Evolutionary conservation across 2,888 invertebrate genomes (phyloP).

Genomic region (Congeria kusceri): DNA sequence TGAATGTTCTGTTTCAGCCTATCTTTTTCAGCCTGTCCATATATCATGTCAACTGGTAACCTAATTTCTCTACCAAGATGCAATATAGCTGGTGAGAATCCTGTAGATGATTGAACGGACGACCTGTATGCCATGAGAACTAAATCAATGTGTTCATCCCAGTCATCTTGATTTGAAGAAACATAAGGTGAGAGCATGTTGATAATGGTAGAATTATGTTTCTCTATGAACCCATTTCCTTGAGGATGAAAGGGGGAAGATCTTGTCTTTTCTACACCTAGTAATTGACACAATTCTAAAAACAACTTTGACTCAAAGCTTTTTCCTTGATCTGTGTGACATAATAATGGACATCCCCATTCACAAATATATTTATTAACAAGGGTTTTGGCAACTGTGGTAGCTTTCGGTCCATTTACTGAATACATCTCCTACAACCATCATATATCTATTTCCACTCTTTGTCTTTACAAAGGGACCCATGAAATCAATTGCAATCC

Average conservation of each 20-base stretch:
- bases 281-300: constrained; percentile 45
- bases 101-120: constrained; percentile 48
- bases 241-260: constrained; percentile 50
- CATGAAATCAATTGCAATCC: background rate
- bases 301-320: no score
- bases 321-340: no score
- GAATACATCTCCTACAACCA: no score
- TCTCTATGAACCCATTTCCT: constrained; percentile 55
- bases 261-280: constrained; percentile 57
- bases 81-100: constrained; percentile 41
- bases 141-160: constrained; percentile 52
- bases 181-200: no score
- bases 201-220: constrained; percentile 41
- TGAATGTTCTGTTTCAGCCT: constrained; percentile 23
- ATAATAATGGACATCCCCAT: background rate
- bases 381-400: constrained; percentile 53
- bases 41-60: constrained; percentile 47
- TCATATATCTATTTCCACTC: no score
- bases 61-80: constrained; percentile 50
- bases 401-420: constrained; percentile 30
- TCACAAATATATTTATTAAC: constrained; percentile 42
- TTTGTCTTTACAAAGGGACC: background rate
- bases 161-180: no score
- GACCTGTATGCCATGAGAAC: constrained; percentile 61
- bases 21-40: constrained; percentile 29